Percentiles rank a stretch among this genome's conserved stretches.
Conservation (phyloP, 2,113 vertebrate genomes). For the Grammomys surdaster region DNA sequence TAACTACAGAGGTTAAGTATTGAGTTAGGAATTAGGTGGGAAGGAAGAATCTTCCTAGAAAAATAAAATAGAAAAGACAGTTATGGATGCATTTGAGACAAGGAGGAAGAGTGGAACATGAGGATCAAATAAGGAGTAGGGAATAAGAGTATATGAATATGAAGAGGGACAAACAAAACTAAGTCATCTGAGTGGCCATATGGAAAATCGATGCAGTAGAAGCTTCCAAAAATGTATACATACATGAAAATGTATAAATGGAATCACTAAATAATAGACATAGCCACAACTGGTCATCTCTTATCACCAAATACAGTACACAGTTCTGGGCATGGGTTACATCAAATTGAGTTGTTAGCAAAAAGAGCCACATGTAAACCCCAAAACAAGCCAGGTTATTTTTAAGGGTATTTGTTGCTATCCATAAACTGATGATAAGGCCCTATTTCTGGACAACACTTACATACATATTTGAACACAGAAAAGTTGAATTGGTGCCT, state of each 20-base stretch:
- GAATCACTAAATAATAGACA: neutral
- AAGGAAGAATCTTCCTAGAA: neutral
- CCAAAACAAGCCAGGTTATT: neutral
- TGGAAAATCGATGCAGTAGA: neutral
- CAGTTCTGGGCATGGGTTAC: neutral
- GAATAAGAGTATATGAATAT: neutral
- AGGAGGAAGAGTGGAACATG: neutral
- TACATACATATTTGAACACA: neutral
- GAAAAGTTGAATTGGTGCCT: neutral
- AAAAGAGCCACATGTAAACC: neutral
- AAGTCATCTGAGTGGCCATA: neutral
- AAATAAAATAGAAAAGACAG: neutral
- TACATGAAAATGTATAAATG: neutral
- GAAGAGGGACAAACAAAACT: neutral
- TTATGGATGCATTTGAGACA: neutral
- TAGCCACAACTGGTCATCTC: neutral
- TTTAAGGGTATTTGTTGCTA: neutral
- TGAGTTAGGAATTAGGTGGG: neutral
- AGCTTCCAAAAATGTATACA: neutral
- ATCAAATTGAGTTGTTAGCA: neutral
- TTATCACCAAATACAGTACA: neutral
- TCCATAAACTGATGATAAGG: neutral
- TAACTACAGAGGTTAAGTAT: neutral
- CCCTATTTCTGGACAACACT: neutral
- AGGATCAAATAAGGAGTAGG: neutral